Conservation (phyloP, 2,888 invertebrate genomes). For the Platycheirus albimanus region DNA sequence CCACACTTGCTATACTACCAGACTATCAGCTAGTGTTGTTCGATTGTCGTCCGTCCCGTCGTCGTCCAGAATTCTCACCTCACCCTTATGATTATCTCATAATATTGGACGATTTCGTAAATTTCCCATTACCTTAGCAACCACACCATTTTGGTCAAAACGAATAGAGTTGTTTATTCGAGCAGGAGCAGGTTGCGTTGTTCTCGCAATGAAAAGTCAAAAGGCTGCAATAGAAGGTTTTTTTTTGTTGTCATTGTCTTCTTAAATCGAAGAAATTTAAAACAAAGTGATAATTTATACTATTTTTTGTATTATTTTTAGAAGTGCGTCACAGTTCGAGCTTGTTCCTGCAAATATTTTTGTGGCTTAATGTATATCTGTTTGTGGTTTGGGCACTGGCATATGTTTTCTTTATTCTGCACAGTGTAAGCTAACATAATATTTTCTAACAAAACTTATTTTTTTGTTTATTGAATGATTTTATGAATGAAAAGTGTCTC, state of each 20-base stretch:
- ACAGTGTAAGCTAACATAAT: conserved; percentile 77
- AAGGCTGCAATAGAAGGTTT: conserved; percentile 63
- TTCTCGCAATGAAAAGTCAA: conserved; percentile 65
- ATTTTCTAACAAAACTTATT: conserved; percentile 82
- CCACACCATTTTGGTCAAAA: conserved; percentile 55
- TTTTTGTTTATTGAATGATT: conserved; percentile 12
- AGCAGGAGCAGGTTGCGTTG: conserved; percentile 30
- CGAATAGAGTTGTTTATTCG: conserved; percentile 58
- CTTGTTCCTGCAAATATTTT: conserved; percentile 91
- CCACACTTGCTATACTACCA: conserved; percentile 6
- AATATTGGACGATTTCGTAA: conserved; percentile 2
- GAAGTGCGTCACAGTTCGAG: conserved; percentile 80
- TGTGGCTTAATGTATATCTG: conserved; percentile 92
- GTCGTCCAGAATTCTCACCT: conserved; percentile 31
- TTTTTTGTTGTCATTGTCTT: conserved; percentile 8
- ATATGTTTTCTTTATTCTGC: conserved; percentile 78
- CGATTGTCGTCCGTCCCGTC: too few relatives aligned
- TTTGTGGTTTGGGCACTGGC: conserved; percentile 87
- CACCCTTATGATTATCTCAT: background rate
- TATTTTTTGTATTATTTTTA: conserved; percentile 54
- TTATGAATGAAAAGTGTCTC: background rate
- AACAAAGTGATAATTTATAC: background rate
- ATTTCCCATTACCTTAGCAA: conserved; percentile 53
- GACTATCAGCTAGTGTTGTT: too few relatives aligned
- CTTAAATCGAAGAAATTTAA: conserved; percentile 14